Percentiles rank a stretch among this genome's conserved stretches.
These are phyloP conservation scores for Caenorhabditis auriculariae DNA, from an alignment of 2,888 invertebrate species.

Conservation along the genomic window DNA sequence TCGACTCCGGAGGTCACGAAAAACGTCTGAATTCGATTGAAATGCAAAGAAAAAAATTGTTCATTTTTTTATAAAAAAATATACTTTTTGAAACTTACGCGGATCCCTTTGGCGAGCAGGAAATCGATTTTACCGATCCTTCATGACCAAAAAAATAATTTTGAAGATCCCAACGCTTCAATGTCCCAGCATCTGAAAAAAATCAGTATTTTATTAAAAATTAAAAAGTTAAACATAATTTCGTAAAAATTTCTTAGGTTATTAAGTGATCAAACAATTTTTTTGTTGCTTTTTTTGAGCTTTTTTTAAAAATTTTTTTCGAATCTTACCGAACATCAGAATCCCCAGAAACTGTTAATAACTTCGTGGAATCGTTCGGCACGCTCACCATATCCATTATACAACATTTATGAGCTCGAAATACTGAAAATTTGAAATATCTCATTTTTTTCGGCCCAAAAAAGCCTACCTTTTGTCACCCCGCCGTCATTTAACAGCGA, in stretches of 20 bases:
- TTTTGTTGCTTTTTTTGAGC: no score
- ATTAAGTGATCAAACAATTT: no score
- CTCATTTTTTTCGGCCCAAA: no score
- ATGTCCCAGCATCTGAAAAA: conserved; percentile 20
- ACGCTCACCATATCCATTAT: conserved; percentile 31
- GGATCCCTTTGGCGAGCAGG: conserved; percentile 17
- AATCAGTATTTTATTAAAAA: background rate
- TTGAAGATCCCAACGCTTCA: conserved; percentile 6
- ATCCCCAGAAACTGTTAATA: conserved; percentile 30
- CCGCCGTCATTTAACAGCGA: no score
- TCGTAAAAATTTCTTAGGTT: background rate
- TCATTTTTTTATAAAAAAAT: conserved; percentile 1
- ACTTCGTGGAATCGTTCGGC: conserved; percentile 11
- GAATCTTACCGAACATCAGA: conserved; percentile 9
- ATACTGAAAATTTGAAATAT: conserved; percentile 14
- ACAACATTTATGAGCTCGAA: conserved; percentile 26
- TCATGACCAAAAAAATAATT: conserved; percentile 24
- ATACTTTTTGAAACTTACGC: background rate
- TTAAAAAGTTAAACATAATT: background rate
- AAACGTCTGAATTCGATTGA: conserved; percentile 16
- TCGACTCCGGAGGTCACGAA: conserved; percentile 24
- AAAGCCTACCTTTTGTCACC: no score
- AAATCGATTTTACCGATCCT: conserved; percentile 22
- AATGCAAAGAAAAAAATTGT: background rate
- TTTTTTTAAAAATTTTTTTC: background rate